These are phyloP conservation scores for Bactericera cockerelli DNA, from an alignment of 1,140 invertebrate species.

Conservation along the genomic window DNA sequence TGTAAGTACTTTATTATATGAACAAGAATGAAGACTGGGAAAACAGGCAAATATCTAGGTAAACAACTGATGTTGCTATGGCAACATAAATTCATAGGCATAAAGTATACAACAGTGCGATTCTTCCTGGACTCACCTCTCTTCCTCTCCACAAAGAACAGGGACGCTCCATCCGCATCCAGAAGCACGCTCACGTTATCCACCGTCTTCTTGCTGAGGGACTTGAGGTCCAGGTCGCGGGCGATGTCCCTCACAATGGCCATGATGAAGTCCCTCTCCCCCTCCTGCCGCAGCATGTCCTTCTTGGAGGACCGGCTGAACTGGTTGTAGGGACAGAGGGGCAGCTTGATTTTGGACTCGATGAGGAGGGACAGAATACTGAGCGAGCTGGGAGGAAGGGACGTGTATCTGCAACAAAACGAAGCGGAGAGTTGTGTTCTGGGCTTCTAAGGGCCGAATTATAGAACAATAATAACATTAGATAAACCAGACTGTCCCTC, in stretches of 20 bases:
- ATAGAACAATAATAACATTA: no score
- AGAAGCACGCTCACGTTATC: slow-evolving; percentile 32
- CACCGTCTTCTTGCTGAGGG: slow-evolving; percentile 32
- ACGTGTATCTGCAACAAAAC: slow-evolving; percentile 29
- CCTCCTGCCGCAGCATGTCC: slow-evolving; percentile 28
- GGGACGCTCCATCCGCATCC: slow-evolving; percentile 32
- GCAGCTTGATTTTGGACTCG: slow-evolving; percentile 33
- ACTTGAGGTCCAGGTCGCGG: slow-evolving; percentile 32
- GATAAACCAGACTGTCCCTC: no score
- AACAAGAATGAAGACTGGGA: no score
- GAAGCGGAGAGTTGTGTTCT: no score
- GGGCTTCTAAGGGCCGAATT: no score
- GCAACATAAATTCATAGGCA: no score
- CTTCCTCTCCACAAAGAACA: slow-evolving; percentile 32
- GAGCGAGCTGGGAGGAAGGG: slow-evolving; percentile 32
- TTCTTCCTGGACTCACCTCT: no score
- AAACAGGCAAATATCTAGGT: no score
- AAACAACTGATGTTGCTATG: no score
- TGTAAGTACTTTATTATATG: no score
- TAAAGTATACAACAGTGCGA: no score
- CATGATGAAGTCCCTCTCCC: slow-evolving; percentile 33
- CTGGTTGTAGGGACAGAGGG: slow-evolving; percentile 27
- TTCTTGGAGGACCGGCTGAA: slow-evolving; percentile 29
- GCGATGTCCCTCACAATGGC: slow-evolving; percentile 33
- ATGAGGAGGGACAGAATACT: slow-evolving; percentile 34